phyloP scores from a whole-genome alignment of 2,888 invertebrate species.

The Brenthis ino region DNA sequence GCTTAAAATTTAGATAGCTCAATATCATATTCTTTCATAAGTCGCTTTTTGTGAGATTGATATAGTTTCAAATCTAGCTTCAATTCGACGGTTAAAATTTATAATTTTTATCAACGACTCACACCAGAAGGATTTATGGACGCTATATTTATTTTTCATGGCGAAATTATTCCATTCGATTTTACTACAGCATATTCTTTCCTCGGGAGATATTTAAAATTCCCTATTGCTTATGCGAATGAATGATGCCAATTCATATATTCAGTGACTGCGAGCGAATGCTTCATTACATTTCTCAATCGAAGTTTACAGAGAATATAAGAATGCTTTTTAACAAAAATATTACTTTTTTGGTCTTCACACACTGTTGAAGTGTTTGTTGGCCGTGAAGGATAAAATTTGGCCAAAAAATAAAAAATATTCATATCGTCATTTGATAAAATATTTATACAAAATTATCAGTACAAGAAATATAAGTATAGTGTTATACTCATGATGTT shows the following conservation, averaged over 20 bases:
- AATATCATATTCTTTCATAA: background rate
- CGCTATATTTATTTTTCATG: conserved; percentile 25
- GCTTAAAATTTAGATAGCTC: too few species aligned
- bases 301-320: conserved; percentile 23
- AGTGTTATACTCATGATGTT: too few species aligned
- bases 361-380: background rate
- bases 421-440: too few species aligned
- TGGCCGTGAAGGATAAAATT: too few species aligned
- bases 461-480: too few species aligned
- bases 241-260: conserved; percentile 58
- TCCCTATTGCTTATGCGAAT: conserved; percentile 59
- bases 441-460: too few species aligned
- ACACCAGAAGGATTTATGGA: conserved; percentile 5
- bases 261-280: conserved; percentile 59
- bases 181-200: conserved; percentile 25
- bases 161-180: conserved; percentile 34
- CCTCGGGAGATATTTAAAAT: conserved; percentile 42
- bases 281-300: conserved; percentile 51
- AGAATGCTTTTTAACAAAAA: conserved; percentile 15
- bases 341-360: background rate
- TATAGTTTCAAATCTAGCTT: background rate
- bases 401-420: too few species aligned
- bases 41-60: too few species aligned
- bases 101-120: conserved; percentile 9
- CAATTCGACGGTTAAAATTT: background rate